Evolutionary conservation across 2,113 vertebrate genomes (phyloP).

Genomic region (Trachemys scripta): DNA sequence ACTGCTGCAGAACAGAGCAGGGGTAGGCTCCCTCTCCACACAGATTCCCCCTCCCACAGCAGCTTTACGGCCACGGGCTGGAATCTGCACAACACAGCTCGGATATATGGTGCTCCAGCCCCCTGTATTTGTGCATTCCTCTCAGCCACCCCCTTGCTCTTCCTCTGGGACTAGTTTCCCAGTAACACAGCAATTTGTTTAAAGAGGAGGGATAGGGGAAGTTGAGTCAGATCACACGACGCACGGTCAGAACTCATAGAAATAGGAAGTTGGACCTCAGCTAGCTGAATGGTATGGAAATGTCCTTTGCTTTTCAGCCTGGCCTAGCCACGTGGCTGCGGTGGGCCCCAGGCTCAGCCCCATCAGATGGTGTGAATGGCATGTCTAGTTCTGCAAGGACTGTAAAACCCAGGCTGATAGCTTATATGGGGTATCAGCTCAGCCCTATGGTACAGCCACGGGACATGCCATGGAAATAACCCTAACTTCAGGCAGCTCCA

Average conservation of each 20-base stretch:
- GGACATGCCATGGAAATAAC: neutral
- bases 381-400: neutral
- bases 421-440: accelerated
- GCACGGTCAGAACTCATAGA: neutral
- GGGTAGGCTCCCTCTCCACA: neutral
- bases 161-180: neutral
- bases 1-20: neutral
- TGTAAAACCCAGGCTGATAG: neutral
- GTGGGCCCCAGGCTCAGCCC: neutral
- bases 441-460: too few relatives aligned
- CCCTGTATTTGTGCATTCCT: accelerated
- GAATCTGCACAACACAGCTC: accelerated
- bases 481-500: neutral
- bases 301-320: neutral
- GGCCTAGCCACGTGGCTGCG: neutral
- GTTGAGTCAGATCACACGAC: neutral
- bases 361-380: accelerated
- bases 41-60: neutral
- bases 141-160: neutral
- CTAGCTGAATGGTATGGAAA: slow-evolving; percentile 2
- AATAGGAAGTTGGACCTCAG: neutral
- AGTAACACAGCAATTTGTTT: neutral
- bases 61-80: neutral
- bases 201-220: neutral
- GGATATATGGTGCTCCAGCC: accelerated